These are phyloP conservation scores for Chelidonichthys spinosus DNA, from an alignment of 2,797 vertebrate species.

Conservation along the genomic window DNA sequence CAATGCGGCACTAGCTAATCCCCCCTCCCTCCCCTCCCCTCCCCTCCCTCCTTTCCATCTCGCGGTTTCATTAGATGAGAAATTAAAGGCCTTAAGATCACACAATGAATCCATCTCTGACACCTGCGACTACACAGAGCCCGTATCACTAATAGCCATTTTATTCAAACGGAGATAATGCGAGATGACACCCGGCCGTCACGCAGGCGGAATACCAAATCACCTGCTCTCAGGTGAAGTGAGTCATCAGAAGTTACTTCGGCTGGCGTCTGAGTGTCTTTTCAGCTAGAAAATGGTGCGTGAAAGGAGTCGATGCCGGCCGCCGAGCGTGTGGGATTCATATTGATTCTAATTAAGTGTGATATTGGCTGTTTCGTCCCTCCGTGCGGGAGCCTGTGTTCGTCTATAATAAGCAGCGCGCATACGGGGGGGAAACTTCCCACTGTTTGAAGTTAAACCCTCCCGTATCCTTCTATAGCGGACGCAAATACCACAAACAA, in stretches of 20 bases:
- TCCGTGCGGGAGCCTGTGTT: slow-evolving; percentile 19
- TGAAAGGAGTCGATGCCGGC: slow-evolving; percentile 48
- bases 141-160: slow-evolving; percentile 65
- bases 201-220: slow-evolving; percentile 62
- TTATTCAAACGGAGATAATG: slow-evolving; percentile 63
- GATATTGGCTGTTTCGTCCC: slow-evolving; percentile 56
- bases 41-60: slow-evolving; percentile 35
- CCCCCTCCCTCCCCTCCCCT: slow-evolving; percentile 37
- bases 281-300: slow-evolving; percentile 20
- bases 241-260: slow-evolving; percentile 45
- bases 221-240: slow-evolving; percentile 51
- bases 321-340: slow-evolving; percentile 33
- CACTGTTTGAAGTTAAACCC: slow-evolving; percentile 40
- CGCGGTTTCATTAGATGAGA: slow-evolving; percentile 66
- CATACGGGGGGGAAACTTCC: slow-evolving; percentile 23
- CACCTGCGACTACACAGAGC: slow-evolving; percentile 55
- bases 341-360: slow-evolving; percentile 68
- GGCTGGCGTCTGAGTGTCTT: slow-evolving; percentile 24
- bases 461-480: slow-evolving; percentile 27
- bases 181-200: slow-evolving; percentile 51
- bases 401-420: slow-evolving; percentile 48
- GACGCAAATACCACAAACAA: slow-evolving; percentile 6
- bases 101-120: slow-evolving; percentile 61
- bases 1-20: slow-evolving; percentile 40
- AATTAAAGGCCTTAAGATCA: slow-evolving; percentile 70